Percentiles rank a stretch among this genome's conserved stretches.
Conservation (phyloP, 2,888 invertebrate species). For the Busseola fusca region DNA sequence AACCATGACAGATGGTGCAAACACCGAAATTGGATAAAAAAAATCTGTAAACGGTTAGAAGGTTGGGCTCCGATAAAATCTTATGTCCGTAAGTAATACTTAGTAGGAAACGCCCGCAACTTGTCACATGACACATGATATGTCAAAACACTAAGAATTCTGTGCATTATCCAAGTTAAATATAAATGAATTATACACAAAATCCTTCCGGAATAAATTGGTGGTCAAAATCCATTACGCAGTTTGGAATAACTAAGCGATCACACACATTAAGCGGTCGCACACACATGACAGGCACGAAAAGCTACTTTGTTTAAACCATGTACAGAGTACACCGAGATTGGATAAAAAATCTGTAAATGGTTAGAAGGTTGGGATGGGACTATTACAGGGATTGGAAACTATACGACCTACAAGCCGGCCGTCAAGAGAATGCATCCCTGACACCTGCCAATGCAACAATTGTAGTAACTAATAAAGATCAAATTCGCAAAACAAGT, state of each 20-base stretch:
- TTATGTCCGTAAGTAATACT: too few relatives aligned
- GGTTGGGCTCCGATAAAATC: too few relatives aligned
- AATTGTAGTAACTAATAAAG: background rate
- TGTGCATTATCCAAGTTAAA: too few relatives aligned
- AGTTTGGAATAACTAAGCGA: background rate
- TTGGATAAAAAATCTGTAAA: background rate
- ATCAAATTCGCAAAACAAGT: background rate
- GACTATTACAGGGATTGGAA: background rate
- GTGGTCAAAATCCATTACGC: background rate
- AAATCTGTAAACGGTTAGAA: background rate
- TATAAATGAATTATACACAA: background rate
- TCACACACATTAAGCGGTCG: too few relatives aligned
- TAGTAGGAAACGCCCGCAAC: too few relatives aligned
- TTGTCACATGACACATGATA: too few relatives aligned
- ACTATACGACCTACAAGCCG: background rate
- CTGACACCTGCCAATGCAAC: background rate
- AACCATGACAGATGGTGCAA: too few relatives aligned
- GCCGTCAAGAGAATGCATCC: background rate
- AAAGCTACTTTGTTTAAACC: background rate
- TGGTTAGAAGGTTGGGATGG: background rate
- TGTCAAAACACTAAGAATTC: too few relatives aligned
- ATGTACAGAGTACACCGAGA: too few relatives aligned
- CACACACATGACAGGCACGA: background rate
- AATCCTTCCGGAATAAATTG: background rate
- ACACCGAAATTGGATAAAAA: background rate